These are phyloP conservation scores for Tyrophagus putrescentiae DNA, from an alignment of 1,140 invertebrate genomes.

Conservation along the genomic window DNA sequence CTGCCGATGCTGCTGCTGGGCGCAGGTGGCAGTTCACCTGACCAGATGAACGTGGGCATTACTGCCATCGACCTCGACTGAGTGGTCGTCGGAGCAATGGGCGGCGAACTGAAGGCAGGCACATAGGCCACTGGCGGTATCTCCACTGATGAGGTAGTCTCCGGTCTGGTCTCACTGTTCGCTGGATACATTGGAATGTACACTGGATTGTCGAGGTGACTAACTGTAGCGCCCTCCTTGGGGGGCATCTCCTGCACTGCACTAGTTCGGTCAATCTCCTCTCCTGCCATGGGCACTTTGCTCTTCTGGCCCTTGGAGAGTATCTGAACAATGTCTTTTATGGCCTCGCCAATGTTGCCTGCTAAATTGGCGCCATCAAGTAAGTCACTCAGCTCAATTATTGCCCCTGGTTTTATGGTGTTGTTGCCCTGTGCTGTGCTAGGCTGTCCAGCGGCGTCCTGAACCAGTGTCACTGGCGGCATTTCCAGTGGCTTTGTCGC, in stretches of 20 bases:
- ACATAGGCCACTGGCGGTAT: neutral
- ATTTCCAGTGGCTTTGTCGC: conserved; percentile 16
- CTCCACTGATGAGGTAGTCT: neutral
- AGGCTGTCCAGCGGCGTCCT: neutral
- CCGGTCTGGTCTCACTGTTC: neutral
- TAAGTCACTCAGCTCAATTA: conserved; percentile 29
- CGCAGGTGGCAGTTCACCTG: too few relatives aligned
- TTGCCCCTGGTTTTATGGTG: conserved; percentile 28
- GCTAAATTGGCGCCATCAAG: conserved; percentile 27
- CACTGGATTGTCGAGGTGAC: conserved; percentile 24
- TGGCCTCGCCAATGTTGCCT: conserved; percentile 29
- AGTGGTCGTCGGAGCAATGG: too few relatives aligned
- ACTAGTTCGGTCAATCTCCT: conserved; percentile 14
- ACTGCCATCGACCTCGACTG: too few relatives aligned
- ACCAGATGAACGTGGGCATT: too few relatives aligned
- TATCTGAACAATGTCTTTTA: conserved; percentile 30
- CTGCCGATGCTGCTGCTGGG: too few relatives aligned
- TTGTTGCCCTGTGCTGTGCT: conserved; percentile 10
- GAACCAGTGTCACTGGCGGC: neutral
- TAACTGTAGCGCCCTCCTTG: conserved; percentile 25
- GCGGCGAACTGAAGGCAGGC: too few relatives aligned
- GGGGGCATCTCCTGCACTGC: conserved; percentile 21
- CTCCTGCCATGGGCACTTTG: neutral
- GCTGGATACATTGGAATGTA: conserved; percentile 28
- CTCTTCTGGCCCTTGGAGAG: conserved; percentile 22